Evolutionary conservation across 2,113 vertebrate genomes (phyloP), one percentile per base, ranked within the genome.

Genomic region (Myodes glareolus): DNA sequence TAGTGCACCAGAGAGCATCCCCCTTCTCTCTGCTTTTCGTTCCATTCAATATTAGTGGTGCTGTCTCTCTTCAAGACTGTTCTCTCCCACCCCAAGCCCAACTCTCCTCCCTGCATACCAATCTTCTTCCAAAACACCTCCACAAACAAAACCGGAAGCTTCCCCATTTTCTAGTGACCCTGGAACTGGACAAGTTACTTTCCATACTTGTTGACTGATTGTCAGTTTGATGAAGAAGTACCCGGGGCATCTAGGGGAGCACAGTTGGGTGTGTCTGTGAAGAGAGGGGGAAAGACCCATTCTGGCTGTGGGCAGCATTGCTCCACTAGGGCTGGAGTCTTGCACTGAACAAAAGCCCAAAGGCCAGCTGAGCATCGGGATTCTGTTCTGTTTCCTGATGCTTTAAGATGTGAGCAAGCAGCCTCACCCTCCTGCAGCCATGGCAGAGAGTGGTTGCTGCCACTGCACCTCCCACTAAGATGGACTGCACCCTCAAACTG

Each of bases 191-290:
- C 21, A 63, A 36, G 39, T 7, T 63, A 39, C 58, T 58, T n/a
- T 10, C 78, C n/a, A 52, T 39, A 36, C 33, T n/a, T 36, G 52
- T 81, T n/a, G 16, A 55, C 6, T 16, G 36, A 39, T 21, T 58
- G 52, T 27, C 80, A 82, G 55, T 23, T 61, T 61, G 36, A 29
- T 16, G 55, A 84, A 82, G 23, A 61, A 84, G 80, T 4, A 39
- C n/a, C 55, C 0, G 1, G 1, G 58, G 13, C 7, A 63, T 42
- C 8, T 9, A 1, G 11, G 31, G 75, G 25, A 13, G 8, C 75
- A 47, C 13, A 3, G 3, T 47, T 77, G 75, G 3, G 36, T 42
- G 36, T 61, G 36, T 61, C 55, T 84, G 55, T 9, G 25, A 42
- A 61, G n/a, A 84, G n/a, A 63, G 36, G 58, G 58, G 16, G 58